phyloP scores from a whole-genome alignment of 1,140 invertebrate genomes.

The Megalonaias nervosa region DNA sequence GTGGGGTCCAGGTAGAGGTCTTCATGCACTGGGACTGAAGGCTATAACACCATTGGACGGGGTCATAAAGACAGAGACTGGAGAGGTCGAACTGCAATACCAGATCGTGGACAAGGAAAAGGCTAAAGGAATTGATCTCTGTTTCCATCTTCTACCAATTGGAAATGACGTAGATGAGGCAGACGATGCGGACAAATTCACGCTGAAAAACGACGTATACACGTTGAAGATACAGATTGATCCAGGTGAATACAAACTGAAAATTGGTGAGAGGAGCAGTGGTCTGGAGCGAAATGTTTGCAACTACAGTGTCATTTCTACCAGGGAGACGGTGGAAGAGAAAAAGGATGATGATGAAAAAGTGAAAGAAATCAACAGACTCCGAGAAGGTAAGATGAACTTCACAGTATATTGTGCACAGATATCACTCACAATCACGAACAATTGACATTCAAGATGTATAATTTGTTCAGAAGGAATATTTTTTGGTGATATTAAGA shows the following conservation, averaged over 20 bases:
- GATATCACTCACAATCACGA: background rate
- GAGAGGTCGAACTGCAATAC: conserved; percentile 26
- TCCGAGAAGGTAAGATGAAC: background rate
- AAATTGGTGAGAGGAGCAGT: conserved; percentile 19
- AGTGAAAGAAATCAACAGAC: conserved; percentile 9
- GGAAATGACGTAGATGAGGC: conserved; percentile 13
- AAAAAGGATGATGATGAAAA: background rate
- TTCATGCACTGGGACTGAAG: conserved; percentile 41
- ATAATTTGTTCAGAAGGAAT: background rate
- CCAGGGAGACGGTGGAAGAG: conserved; percentile 10
- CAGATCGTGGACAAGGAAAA: conserved; percentile 23
- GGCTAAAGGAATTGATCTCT: conserved; percentile 13
- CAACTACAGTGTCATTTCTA: conserved; percentile 46
- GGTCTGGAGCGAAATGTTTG: conserved; percentile 47
- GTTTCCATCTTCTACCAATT: conserved; percentile 2
- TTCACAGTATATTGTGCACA: background rate
- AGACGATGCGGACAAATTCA: conserved; percentile 9
- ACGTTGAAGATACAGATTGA: conserved; percentile 33
- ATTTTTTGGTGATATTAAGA: background rate
- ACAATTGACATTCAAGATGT: background rate
- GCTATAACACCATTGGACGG: conserved; percentile 33
- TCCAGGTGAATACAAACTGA: conserved; percentile 34
- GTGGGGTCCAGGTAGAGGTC: conserved; percentile 50
- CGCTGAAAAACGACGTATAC: conserved; percentile 34
- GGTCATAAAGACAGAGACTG: conserved; percentile 29